A percentile compares a stretch with the other conserved stretches of the same genome.
These are phyloP conservation scores for Mellivora capensis DNA, from an alignment of 2,113 vertebrate genomes.

Conservation along the genomic window DNA sequence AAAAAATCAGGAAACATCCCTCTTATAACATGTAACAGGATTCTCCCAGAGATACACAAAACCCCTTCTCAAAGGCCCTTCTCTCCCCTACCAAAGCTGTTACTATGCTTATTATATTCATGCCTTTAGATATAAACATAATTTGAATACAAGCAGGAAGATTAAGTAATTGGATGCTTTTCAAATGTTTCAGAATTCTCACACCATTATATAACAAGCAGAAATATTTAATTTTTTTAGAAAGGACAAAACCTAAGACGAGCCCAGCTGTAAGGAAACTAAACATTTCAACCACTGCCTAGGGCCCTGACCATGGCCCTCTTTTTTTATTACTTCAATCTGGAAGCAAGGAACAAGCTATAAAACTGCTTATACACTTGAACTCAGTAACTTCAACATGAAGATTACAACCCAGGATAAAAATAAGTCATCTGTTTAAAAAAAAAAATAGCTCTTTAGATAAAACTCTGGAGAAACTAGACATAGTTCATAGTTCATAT, in stretches of 20 bases:
- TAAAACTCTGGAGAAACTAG: neutral
- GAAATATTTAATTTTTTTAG: constrained; percentile 46
- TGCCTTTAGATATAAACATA: constrained; percentile 1
- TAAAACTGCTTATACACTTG: neutral
- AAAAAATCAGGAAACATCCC: neutral
- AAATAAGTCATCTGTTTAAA: constrained; percentile 16
- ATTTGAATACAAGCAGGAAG: neutral
- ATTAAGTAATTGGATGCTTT: neutral
- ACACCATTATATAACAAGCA: constrained; percentile 14
- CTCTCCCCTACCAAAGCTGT: neutral
- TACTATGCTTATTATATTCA: neutral
- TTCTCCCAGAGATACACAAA: neutral
- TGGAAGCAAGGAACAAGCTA: neutral
- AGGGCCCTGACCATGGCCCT: neutral
- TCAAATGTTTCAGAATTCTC: constrained; percentile 2
- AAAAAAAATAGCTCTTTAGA: neutral
- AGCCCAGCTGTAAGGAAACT: neutral
- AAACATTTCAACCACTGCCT: neutral
- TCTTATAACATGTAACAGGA: neutral
- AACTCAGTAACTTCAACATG: neutral
- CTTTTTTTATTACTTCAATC: neutral
- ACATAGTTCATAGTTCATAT: neutral
- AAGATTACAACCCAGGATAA: constrained; percentile 2
- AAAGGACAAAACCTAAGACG: neutral
- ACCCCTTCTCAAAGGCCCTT: neutral